phyloP scores from a whole-genome alignment of 2,113 vertebrate species.

The Morone saxatilis region DNA sequence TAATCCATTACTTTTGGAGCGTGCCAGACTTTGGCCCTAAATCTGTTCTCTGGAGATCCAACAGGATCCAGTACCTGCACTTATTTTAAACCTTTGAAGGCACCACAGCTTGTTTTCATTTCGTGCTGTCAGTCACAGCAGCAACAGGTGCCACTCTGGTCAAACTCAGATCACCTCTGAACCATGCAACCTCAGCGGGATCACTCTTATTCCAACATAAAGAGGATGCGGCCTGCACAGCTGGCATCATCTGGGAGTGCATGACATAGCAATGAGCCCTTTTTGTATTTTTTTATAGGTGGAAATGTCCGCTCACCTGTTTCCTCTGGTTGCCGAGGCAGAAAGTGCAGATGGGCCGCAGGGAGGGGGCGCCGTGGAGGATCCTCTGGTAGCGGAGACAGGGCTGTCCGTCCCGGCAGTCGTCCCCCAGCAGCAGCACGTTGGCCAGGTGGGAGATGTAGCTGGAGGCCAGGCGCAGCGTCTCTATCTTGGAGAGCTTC shows the following conservation, averaged over 20 bases:
- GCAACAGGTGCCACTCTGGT: constrained; percentile 63
- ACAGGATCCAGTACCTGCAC: neutral
- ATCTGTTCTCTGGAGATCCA: neutral
- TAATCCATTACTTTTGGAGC: neutral
- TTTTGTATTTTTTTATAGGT: no score
- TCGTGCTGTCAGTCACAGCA: constrained; percentile 34
- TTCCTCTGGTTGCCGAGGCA: constrained; percentile 91
- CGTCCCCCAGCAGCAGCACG: constrained; percentile 86
- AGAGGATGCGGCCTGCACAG: neutral
- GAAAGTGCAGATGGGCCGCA: constrained; percentile 92
- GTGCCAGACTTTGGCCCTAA: neutral
- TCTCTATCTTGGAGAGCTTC: constrained; percentile 93
- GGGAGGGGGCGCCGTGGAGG: constrained; percentile 78
- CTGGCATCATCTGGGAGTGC: neutral
- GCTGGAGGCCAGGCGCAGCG: constrained; percentile 90
- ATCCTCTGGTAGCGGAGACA: constrained; percentile 84
- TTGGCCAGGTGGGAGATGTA: constrained; percentile 94
- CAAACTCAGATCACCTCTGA: neutral
- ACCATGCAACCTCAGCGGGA: neutral
- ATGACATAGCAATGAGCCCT: no score
- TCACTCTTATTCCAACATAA: neutral
- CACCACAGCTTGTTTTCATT: constrained; percentile 12
- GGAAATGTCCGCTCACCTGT: constrained; percentile 81
- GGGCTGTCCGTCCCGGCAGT: constrained; percentile 83
- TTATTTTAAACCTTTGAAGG: constrained; percentile 2